Percentiles rank a stretch among this genome's conserved stretches.
Evolutionary conservation across 2,797 vertebrate species (phyloP).

Genomic region (Pangasius krempfi): DNA sequence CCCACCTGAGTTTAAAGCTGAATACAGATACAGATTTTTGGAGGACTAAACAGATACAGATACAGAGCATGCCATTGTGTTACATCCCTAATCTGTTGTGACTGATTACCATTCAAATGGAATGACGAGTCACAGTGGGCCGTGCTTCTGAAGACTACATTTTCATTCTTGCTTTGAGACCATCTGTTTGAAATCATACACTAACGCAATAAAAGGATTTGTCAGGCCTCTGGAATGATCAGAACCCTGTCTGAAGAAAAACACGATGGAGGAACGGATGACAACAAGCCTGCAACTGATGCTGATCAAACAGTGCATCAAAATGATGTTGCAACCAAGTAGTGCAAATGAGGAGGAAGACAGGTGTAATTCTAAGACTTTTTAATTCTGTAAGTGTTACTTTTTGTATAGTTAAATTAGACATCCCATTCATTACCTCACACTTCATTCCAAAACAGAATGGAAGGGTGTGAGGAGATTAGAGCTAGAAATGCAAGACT

Average conservation of each 20-base stretch:
- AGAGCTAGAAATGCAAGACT: background rate
- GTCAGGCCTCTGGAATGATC: constrained; percentile 9
- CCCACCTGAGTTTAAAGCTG: background rate
- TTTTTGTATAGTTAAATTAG: constrained; percentile 36
- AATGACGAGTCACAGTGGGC: constrained; percentile 7
- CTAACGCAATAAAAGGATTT: background rate
- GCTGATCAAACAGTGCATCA: background rate
- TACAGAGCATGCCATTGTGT: no score
- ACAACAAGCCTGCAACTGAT: background rate
- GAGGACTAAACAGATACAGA: background rate
- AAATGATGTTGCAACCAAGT: background rate
- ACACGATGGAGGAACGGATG: background rate
- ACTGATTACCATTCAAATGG: background rate
- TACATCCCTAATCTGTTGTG: background rate
- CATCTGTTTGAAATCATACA: constrained; percentile 15
- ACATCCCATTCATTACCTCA: constrained; percentile 27
- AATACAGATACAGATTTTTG: background rate
- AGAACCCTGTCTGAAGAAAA: background rate
- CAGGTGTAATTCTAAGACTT: constrained; percentile 10
- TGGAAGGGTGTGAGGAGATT: background rate
- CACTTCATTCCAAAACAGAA: background rate
- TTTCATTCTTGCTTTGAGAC: constrained; percentile 11
- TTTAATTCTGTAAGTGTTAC: constrained; percentile 19
- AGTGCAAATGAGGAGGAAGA: background rate
- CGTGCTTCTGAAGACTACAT: background rate